These are phyloP conservation scores for Clarias fuscus DNA, from an alignment of 2,797 vertebrate genomes.

Conservation along the genomic window DNA sequence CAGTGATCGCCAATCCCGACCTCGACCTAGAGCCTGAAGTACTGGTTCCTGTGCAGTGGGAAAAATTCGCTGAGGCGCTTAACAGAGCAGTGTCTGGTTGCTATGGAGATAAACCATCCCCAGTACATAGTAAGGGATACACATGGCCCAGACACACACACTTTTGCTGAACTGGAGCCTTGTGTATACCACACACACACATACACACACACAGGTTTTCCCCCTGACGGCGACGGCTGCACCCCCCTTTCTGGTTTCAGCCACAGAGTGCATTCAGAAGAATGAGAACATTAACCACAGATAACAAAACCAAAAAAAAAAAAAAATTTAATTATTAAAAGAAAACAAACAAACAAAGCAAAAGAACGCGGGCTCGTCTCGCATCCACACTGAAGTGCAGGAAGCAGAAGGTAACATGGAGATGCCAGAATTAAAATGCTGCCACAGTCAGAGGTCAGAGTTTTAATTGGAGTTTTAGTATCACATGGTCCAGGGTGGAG, in stretches of 20 bases:
- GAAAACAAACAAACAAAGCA: slow-evolving; percentile 63
- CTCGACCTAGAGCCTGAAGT: background rate
- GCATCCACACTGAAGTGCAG: slow-evolving; percentile 86
- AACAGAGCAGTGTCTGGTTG: slow-evolving; percentile 53
- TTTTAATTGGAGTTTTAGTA: slow-evolving; percentile 78
- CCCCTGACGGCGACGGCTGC: slow-evolving; percentile 68
- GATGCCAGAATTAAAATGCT: slow-evolving; percentile 80
- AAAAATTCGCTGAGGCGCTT: background rate
- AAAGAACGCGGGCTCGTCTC: slow-evolving; percentile 72
- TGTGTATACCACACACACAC: slow-evolving; percentile 76
- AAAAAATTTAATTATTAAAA: slow-evolving; percentile 67
- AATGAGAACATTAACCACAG: slow-evolving; percentile 74
- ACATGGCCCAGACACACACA: slow-evolving; percentile 42
- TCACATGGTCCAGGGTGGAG: slow-evolving; percentile 86
- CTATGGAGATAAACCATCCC: slow-evolving; percentile 57
- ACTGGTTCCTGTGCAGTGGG: slow-evolving; percentile 4
- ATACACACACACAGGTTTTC: slow-evolving; percentile 59
- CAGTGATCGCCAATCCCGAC: too few relatives aligned
- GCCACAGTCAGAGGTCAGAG: slow-evolving; percentile 69
- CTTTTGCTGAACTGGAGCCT: slow-evolving; percentile 44
- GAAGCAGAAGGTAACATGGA: slow-evolving; percentile 83
- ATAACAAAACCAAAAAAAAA: slow-evolving; percentile 62
- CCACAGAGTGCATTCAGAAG: slow-evolving; percentile 84
- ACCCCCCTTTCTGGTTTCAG: slow-evolving; percentile 64
- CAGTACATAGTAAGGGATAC: slow-evolving; percentile 59